Percentiles rank a stretch among this genome's conserved stretches.
Evolutionary conservation across 1,140 invertebrate genomes (phyloP).

Genomic region (Liolophura sinensis): DNA sequence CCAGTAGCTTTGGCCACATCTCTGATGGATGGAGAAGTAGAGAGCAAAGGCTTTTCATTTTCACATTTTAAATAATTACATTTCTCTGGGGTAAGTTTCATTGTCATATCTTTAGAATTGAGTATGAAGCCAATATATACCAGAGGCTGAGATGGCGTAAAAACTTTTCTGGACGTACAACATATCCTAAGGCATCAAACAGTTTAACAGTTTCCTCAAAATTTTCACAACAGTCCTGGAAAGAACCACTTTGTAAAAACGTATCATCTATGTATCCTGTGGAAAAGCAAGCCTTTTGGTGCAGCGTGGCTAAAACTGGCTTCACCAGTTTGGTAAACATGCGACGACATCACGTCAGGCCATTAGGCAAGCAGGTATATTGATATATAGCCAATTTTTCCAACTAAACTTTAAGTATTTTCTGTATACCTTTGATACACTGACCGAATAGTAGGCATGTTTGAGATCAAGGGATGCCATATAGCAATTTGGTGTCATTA

Average conservation of each 20-base stretch:
- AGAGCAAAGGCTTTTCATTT: too few species aligned
- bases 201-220: constrained; percentile 4
- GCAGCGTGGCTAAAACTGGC: constrained; percentile 3
- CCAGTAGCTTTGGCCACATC: too few species aligned
- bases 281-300: constrained; percentile 8
- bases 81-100: constrained; percentile 7
- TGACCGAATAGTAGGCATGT: constrained; percentile 20
- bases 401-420: constrained; percentile 19
- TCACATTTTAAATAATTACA: constrained; percentile 2
- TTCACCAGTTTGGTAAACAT: constrained; percentile 24
- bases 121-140: constrained; percentile 13
- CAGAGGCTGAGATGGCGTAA: constrained; percentile 9
- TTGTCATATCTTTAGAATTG: constrained; percentile 11
- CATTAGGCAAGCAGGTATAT: constrained; percentile 17
- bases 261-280: constrained; percentile 15
- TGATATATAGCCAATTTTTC: constrained; percentile 8
- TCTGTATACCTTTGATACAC: constrained; percentile 3
- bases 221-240: constrained; percentile 12
- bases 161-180: constrained; percentile 12
- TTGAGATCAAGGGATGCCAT: constrained; percentile 21
- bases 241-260: constrained; percentile 4
- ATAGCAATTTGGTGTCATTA: constrained; percentile 15
- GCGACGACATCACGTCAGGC: constrained; percentile 7
- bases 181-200: constrained; percentile 11
- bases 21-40: too few species aligned